Evolutionary conservation across 1,140 invertebrate genomes (phyloP).

Genomic region (Neodiprion fabricii): DNA sequence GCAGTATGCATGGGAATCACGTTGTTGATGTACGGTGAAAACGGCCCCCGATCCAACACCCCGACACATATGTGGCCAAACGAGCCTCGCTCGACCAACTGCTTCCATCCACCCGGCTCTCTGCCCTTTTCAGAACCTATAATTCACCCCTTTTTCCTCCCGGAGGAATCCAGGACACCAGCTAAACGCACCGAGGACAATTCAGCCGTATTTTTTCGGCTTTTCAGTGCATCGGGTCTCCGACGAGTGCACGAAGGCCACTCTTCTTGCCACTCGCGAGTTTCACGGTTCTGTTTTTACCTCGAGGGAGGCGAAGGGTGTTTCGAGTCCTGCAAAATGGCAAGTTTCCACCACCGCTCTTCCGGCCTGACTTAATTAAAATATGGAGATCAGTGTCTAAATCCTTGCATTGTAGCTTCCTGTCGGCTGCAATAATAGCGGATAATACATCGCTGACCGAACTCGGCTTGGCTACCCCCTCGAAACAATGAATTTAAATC

Average conservation of each 20-base stretch:
- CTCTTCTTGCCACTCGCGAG: too few relatives aligned
- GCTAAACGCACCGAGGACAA: too few relatives aligned
- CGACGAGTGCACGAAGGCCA: too few relatives aligned
- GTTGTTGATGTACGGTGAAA: slow-evolving; percentile 52
- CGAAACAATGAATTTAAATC: slow-evolving; percentile 51
- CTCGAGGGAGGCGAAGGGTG: too few relatives aligned
- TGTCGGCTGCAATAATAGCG: slow-evolving; percentile 53
- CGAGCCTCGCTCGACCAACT: neutral
- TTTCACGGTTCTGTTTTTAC: too few relatives aligned
- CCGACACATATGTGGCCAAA: slow-evolving; percentile 39
- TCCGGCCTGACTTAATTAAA: slow-evolving; percentile 51
- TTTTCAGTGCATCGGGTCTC: too few relatives aligned
- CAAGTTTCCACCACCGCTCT: too few relatives aligned
- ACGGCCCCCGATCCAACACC: slow-evolving; percentile 30
- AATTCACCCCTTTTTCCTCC: too few relatives aligned
- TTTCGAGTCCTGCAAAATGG: too few relatives aligned
- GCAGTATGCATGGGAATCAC: slow-evolving; percentile 55
- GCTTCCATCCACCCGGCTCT: neutral
- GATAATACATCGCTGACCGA: slow-evolving; percentile 53
- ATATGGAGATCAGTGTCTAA: slow-evolving; percentile 54
- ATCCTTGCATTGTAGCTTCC: slow-evolving; percentile 50
- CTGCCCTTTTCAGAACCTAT: neutral
- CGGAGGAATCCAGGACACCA: too few relatives aligned
- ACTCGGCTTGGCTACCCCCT: slow-evolving; percentile 46
- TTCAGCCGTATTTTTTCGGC: too few relatives aligned